These are phyloP conservation scores for Gymnothorax reevesii DNA, from an alignment of 2,797 vertebrate species.

Conservation along the genomic window DNA sequence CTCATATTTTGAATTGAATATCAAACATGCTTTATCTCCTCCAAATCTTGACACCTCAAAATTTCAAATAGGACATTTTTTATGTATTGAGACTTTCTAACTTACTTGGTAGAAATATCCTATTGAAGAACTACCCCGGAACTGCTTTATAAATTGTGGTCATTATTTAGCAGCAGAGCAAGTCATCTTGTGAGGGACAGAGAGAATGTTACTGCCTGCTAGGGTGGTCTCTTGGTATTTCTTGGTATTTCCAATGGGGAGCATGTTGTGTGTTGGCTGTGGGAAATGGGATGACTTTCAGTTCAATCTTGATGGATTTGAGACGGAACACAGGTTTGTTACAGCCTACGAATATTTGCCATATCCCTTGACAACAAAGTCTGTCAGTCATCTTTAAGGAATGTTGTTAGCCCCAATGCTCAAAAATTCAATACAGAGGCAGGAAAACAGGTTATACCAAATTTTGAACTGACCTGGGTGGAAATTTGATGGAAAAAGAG, in stretches of 20 bases:
- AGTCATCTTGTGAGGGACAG: not conserved
- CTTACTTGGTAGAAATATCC: not conserved
- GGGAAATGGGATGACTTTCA: not conserved
- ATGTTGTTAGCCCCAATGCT: not conserved
- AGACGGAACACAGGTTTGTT: not conserved
- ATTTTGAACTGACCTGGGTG: not conserved
- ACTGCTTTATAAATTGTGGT: not conserved
- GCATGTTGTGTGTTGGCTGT: not conserved
- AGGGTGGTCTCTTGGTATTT: not conserved
- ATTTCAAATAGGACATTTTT: not conserved
- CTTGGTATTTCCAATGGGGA: not conserved
- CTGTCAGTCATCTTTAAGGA: not conserved
- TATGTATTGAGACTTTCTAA: not conserved
- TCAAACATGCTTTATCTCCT: not conserved
- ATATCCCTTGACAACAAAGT: not conserved
- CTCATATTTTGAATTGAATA: too few species aligned
- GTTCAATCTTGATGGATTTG: not conserved
- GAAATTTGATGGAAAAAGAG: not conserved
- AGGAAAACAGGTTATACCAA: not conserved
- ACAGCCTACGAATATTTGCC: not conserved
- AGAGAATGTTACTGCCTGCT: not conserved
- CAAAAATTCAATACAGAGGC: not conserved
- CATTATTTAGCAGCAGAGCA: constrained; percentile 18
- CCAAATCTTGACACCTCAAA: not conserved
- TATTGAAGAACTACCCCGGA: not conserved